Base-by-base conservation (phyloP, 2,797 vertebrate species). In the Muscicapa comitata region DNA sequence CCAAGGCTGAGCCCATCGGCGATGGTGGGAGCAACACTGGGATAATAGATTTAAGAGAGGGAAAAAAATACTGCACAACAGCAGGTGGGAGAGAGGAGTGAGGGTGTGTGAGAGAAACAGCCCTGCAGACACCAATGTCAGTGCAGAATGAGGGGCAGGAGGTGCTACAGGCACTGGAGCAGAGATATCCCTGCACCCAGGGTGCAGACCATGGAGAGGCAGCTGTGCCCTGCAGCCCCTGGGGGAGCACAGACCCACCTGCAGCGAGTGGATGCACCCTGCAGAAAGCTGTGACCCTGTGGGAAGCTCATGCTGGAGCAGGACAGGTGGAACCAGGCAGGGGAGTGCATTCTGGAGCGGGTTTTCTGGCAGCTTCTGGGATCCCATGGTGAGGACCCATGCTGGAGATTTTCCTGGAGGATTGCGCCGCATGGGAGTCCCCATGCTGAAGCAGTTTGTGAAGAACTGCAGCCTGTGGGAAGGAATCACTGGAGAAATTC, bases 371-470 rank as follows among this genome's bases (percentile, higher is more conserved):
- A 72, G 13, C 5, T 28, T 21, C 23, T 70, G 21, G 67, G 24
- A 62, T 17, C 25, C 33, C 5, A 0, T 31, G 31, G 9, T n/a
- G 16, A 25, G 6, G 1, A 37, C 3, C 5, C 18, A 25, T 13
- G 6, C 14, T 65, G 23, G 29, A 43, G 16, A 7, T 21, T 55
- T 83, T 51, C 38, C 21, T 65, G 33, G 33, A 35, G 20, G 29
- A 45, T 12, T 51, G 33, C 7, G 23, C 8, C 0, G 0, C 10
- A 13, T 26, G 10, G 12, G 1, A 38, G 17, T 43, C 24, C 17
- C 8, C 7, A 14, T 4, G 5, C 17, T 76, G 57, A 50, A 51
- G 17, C 20, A 35, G n/a, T 65, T 38, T 45, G 24, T 31, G 51
- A 51, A 31, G 50, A 51, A 17, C 14, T 51, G 6, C 28, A 70